These are phyloP conservation scores for Myotis daubentonii DNA, from an alignment of 2,797 vertebrate genomes.

Conservation along the genomic window DNA sequence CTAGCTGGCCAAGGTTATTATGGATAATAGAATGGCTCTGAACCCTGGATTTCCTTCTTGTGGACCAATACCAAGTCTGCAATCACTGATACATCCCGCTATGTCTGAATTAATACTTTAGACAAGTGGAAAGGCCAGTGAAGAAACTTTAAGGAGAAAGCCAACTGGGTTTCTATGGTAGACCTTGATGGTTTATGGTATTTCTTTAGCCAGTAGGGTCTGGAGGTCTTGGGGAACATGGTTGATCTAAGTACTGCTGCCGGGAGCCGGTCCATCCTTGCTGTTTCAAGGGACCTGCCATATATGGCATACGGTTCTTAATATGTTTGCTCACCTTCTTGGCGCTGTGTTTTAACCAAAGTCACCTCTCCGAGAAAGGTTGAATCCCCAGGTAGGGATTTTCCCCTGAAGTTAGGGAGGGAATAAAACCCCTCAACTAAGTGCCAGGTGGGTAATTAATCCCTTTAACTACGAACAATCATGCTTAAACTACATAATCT, in stretches of 20 bases:
- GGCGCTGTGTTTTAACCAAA: no score
- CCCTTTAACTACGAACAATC: no score
- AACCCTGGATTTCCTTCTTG: not conserved
- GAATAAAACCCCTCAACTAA: no score
- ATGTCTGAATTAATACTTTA: not conserved
- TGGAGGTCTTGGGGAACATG: not conserved
- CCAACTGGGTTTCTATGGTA: not conserved
- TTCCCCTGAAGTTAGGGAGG: no score
- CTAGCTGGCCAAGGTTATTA: not conserved
- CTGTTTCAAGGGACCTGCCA: no score
- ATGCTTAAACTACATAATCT: no score
- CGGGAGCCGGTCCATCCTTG: no score
- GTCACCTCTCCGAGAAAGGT: no score
- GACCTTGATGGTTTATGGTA: not conserved
- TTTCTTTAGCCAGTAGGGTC: not conserved
- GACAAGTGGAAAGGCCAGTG: not conserved
- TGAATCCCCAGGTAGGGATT: no score
- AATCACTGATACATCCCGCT: not conserved
- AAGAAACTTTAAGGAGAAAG: slow-evolving; percentile 2
- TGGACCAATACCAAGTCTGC: not conserved
- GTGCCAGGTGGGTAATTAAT: no score
- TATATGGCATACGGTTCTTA: no score
- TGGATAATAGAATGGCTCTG: not conserved
- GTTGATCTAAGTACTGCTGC: not conserved
- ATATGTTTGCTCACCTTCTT: no score